A percentile compares a stretch with the other conserved stretches of the same genome.
Evolutionary conservation across 1,140 invertebrate genomes (phyloP).

Genomic region (Uloborus diversus): DNA sequence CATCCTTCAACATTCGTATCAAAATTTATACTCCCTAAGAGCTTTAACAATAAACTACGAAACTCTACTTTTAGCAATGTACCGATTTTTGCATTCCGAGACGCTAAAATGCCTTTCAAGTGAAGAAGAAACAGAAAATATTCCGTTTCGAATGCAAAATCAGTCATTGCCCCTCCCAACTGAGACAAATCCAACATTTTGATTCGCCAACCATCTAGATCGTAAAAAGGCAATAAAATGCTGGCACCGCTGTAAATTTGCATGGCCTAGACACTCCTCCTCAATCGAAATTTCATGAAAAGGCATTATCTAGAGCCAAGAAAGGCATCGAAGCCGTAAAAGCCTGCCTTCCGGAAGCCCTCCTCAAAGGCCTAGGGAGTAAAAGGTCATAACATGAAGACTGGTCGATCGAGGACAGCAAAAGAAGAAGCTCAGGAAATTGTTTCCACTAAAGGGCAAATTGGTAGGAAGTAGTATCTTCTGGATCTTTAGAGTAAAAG

Average conservation of each 20-base stretch:
- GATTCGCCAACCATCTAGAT: conserved; percentile 8
- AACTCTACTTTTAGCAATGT: not conserved
- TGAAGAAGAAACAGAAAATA: too few relatives aligned
- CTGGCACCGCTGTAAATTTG: conserved; percentile 23
- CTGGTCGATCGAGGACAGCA: conserved; percentile 15
- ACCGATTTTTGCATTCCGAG: too few relatives aligned
- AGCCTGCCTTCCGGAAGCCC: not conserved
- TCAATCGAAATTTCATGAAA: conserved; percentile 43
- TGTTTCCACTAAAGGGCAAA: conserved; percentile 18
- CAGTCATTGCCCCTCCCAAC: conserved; percentile 25
- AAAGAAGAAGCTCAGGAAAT: conserved; percentile 29
- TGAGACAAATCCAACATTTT: conserved; percentile 1
- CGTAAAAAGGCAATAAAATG: conserved; percentile 40
- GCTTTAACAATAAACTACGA: not conserved
- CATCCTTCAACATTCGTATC: too few relatives aligned
- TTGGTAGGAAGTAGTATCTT: not conserved
- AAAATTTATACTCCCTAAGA: conserved; percentile 16
- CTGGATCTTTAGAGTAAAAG: not conserved
- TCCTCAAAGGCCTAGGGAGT: not conserved
- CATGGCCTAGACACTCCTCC: conserved; percentile 17
- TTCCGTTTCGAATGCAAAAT: conserved; percentile 48
- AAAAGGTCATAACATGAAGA: conserved; percentile 39
- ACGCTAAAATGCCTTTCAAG: too few relatives aligned
- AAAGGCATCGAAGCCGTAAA: conserved; percentile 6
- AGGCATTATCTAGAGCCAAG: not conserved